phyloP scores from a whole-genome alignment of 53 echinoderm and acorn worm genomes.

The Holothuria scabra region DNA sequence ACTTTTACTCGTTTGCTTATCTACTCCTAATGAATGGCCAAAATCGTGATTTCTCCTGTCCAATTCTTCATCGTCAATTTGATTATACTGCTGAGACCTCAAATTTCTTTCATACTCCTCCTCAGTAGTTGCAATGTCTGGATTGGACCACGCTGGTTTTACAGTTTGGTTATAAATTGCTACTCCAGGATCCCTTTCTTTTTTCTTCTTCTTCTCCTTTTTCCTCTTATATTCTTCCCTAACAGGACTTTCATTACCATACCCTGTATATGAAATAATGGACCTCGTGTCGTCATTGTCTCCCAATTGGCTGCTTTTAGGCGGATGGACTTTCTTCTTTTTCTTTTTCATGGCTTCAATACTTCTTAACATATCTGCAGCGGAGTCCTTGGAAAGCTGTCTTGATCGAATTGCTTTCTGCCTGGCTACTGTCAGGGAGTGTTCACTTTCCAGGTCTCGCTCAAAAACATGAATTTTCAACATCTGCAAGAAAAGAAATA shows the following conservation, averaged over 20 bases:
- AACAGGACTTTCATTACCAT: slow-evolving; percentile 31
- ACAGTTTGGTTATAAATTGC: slow-evolving; percentile 24
- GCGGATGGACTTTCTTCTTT: slow-evolving; percentile 71
- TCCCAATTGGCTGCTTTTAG: slow-evolving; percentile 24
- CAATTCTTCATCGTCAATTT: background rate
- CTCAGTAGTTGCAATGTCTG: background rate
- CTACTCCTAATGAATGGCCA: background rate
- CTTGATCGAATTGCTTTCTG: slow-evolving; percentile 76
- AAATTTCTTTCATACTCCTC: background rate
- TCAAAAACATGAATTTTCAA: slow-evolving; percentile 89
- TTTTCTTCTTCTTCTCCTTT: slow-evolving; percentile 59
- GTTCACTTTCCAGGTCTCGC: slow-evolving; percentile 90
- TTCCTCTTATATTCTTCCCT: slow-evolving; percentile 41
- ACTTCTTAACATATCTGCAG: slow-evolving; percentile 73
- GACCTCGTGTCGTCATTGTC: slow-evolving; percentile 44
- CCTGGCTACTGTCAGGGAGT: slow-evolving; percentile 82
- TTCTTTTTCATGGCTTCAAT: slow-evolving; percentile 85
- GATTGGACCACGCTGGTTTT: slow-evolving; percentile 41
- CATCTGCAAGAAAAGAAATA: slow-evolving; percentile 64
- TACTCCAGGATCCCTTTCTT: slow-evolving; percentile 41
- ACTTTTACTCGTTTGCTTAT: slow-evolving; percentile 26
- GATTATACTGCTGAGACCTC: background rate
- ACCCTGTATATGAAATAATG: slow-evolving; percentile 28
- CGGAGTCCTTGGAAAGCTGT: slow-evolving; percentile 79
- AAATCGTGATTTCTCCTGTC: background rate